Evolutionary conservation across 2,797 vertebrate species (phyloP).

Genomic region (Anas bernieri): DNA sequence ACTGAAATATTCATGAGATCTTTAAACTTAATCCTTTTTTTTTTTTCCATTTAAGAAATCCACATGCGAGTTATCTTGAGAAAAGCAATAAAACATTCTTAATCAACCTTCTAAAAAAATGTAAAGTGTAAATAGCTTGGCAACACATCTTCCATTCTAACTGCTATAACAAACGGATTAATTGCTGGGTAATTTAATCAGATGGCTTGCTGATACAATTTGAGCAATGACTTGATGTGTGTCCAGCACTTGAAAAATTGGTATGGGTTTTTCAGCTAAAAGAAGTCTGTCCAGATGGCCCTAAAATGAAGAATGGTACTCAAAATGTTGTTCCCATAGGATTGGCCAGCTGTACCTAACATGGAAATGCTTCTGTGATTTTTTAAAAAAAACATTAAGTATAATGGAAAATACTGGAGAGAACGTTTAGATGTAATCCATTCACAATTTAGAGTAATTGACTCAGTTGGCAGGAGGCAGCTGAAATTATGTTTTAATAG

Average conservation of each 20-base stretch:
- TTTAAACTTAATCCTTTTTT: background rate
- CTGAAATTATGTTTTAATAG: conserved; percentile 27
- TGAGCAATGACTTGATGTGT: conserved; percentile 18
- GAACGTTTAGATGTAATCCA: conserved; percentile 32
- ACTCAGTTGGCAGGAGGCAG: conserved; percentile 12
- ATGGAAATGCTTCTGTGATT: conserved; percentile 25
- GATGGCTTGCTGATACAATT: conserved; percentile 30
- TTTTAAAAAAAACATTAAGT: conserved; percentile 23
- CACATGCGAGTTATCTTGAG: background rate
- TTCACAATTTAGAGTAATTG: conserved; percentile 39
- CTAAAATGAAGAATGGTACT: conserved; percentile 25
- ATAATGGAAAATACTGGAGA: conserved; percentile 40
- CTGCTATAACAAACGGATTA: conserved; percentile 30
- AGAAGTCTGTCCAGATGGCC: conserved; percentile 54
- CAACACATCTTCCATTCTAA: conserved; percentile 11
- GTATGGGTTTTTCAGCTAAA: background rate
- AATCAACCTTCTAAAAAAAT: background rate
- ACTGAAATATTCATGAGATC: background rate
- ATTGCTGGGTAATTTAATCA: conserved; percentile 50
- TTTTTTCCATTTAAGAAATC: background rate
- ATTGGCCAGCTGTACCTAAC: conserved; percentile 38
- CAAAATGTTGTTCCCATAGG: conserved; percentile 44
- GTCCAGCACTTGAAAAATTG: conserved; percentile 42
- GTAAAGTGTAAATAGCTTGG: background rate
- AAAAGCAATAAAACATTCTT: background rate